Percentiles rank a stretch among this genome's conserved stretches.
Conservation (phyloP, 2,888 invertebrate species). For the Drosophila mimica region DNA sequence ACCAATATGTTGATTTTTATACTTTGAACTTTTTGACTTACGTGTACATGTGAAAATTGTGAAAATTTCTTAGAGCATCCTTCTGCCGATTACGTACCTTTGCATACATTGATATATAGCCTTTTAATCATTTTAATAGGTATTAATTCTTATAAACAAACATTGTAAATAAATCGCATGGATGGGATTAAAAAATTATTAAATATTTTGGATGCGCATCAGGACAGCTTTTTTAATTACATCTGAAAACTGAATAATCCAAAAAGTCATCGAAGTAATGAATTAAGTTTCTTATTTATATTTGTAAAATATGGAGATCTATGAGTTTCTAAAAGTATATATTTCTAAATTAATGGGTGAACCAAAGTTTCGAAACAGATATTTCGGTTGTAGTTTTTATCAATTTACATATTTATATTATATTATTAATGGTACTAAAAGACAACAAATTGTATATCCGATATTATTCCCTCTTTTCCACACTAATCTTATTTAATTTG, state of each 20-base stretch:
- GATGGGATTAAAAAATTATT: neutral
- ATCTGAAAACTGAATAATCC: neutral
- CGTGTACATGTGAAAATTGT: neutral
- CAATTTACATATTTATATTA: constrained; percentile 15
- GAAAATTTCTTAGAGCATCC: neutral
- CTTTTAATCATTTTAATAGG: neutral
- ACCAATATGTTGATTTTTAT: neutral
- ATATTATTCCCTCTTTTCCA: constrained; percentile 4
- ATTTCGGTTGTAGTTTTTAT: neutral
- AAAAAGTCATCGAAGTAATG: neutral
- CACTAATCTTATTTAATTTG: neutral
- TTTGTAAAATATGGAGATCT: constrained; percentile 8
- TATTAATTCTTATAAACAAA: neutral
- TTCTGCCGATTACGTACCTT: neutral
- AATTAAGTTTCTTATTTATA: constrained; percentile 2
- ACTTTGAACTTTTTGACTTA: neutral
- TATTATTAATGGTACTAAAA: constrained; percentile 10
- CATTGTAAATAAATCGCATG: neutral
- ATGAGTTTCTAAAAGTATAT: neutral
- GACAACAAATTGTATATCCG: neutral
- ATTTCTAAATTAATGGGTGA: neutral
- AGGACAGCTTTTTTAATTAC: neutral
- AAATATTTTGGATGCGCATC: neutral
- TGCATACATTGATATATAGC: neutral
- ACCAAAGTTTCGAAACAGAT: neutral